Conservation (phyloP, 1,140 invertebrate genomes). For the Pseudomyrmex pallidus region DNA sequence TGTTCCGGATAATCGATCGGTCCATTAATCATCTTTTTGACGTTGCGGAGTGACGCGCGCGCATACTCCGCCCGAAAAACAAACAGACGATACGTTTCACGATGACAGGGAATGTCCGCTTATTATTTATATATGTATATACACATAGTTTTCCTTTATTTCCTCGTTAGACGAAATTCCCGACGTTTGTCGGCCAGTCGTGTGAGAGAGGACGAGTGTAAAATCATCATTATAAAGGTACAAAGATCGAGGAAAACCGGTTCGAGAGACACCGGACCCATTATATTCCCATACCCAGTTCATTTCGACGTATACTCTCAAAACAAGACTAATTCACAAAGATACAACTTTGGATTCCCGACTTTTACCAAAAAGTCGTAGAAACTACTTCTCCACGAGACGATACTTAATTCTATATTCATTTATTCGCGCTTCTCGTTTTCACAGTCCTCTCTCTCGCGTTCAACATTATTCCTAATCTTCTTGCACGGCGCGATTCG, state of each 20-base stretch:
- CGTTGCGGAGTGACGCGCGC: neutral
- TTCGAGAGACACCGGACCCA: constrained; percentile 60
- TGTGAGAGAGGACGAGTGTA: constrained; percentile 8
- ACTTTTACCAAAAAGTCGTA: neutral
- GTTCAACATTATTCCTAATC: too few species aligned
- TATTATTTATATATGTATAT: constrained; percentile 27
- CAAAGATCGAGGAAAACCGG: constrained; percentile 74
- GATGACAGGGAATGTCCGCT: constrained; percentile 33
- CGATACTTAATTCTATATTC: constrained; percentile 7
- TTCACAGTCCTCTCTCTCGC: neutral
- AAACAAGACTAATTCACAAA: constrained; percentile 66
- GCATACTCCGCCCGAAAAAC: neutral
- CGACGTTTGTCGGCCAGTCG: constrained; percentile 23
- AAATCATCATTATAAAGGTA: constrained; percentile 66
- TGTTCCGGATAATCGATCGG: constrained; percentile 16
- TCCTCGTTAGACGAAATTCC: constrained; percentile 39
- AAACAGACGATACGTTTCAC: constrained; percentile 11
- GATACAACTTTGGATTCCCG: constrained; percentile 46
- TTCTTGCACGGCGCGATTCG: too few species aligned
- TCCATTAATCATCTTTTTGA: neutral
- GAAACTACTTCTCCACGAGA: neutral
- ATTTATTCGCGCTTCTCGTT: constrained; percentile 4
- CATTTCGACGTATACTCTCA: constrained; percentile 24
- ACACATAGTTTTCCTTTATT: constrained; percentile 22
- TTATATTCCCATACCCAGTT: constrained; percentile 63